phyloP scores from a whole-genome alignment of 2,888 invertebrate species.

The Cenopis cana region DNA sequence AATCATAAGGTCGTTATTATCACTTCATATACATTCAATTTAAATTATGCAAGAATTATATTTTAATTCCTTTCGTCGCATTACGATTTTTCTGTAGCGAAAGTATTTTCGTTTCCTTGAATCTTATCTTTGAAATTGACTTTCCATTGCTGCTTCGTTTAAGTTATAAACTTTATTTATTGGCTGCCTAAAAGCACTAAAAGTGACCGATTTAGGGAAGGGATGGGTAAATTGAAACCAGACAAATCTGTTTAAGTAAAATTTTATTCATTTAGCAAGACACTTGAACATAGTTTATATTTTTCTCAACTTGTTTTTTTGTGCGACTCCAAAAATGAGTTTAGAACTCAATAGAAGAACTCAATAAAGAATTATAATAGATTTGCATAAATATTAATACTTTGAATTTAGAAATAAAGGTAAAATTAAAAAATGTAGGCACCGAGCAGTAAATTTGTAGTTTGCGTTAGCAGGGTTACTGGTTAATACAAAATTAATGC shows the following conservation, averaged over 20 bases:
- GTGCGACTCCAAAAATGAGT: too few species aligned
- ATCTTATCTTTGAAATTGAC: constrained; percentile 29
- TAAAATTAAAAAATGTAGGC: too few species aligned
- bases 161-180: constrained; percentile 23
- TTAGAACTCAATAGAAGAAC: too few species aligned
- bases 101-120: constrained; percentile 39
- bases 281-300: too few species aligned
- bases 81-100: constrained; percentile 35
- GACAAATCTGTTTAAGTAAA: neutral
- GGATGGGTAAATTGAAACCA: constrained; percentile 36
- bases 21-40: neutral
- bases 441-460: too few species aligned
- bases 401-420: too few species aligned
- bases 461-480: too few species aligned
- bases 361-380: too few species aligned
- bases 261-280: neutral
- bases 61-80: constrained; percentile 34
- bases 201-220: constrained; percentile 12
- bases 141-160: constrained; percentile 33
- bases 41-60: constrained; percentile 15
- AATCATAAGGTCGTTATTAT: neutral
- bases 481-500: too few species aligned
- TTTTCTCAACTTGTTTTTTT: neutral
- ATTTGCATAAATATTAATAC: too few species aligned
- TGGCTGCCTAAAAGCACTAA: neutral